phyloP scores from a whole-genome alignment of 2,113 vertebrate species.

The Hirundichthys speculiger region DNA sequence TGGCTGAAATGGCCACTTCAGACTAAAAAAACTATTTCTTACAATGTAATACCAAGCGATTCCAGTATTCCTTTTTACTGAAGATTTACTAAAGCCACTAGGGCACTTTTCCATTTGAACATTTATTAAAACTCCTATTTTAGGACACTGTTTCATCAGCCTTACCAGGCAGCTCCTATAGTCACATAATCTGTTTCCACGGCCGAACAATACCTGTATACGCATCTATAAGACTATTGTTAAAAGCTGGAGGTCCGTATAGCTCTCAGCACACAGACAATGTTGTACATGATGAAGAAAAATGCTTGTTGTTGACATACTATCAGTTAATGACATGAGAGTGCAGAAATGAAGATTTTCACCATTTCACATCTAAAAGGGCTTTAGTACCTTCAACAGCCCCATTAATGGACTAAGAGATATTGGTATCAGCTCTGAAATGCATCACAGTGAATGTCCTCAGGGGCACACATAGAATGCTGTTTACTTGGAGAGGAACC shows the following conservation, averaged over 20 bases:
- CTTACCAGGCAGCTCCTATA: conserved; percentile 8
- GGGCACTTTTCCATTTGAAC: conserved; percentile 30
- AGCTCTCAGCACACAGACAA: neutral
- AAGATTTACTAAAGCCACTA: no score
- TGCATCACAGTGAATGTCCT: conserved; percentile 65
- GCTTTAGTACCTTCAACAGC: conserved; percentile 56
- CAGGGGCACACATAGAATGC: conserved; percentile 44
- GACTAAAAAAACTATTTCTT: conserved; percentile 21
- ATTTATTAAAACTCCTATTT: conserved; percentile 11
- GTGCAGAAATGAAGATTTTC: conserved; percentile 50
- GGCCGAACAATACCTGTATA: neutral
- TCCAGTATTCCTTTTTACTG: no score
- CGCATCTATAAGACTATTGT: neutral
- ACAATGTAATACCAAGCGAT: neutral
- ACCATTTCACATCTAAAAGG: conserved; percentile 58
- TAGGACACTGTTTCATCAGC: neutral
- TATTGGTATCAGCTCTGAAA: conserved; percentile 48
- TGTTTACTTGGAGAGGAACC: conserved; percentile 49
- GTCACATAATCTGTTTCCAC: neutral
- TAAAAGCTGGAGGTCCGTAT: neutral
- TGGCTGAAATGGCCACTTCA: conserved; percentile 9
- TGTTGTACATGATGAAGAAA: neutral
- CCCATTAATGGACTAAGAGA: conserved; percentile 66
- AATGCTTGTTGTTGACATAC: conserved; percentile 36
- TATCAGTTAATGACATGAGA: conserved; percentile 51